These are phyloP conservation scores for Pteropus rufus DNA, from an alignment of 2,797 vertebrate genomes.

Conservation along the genomic window DNA sequence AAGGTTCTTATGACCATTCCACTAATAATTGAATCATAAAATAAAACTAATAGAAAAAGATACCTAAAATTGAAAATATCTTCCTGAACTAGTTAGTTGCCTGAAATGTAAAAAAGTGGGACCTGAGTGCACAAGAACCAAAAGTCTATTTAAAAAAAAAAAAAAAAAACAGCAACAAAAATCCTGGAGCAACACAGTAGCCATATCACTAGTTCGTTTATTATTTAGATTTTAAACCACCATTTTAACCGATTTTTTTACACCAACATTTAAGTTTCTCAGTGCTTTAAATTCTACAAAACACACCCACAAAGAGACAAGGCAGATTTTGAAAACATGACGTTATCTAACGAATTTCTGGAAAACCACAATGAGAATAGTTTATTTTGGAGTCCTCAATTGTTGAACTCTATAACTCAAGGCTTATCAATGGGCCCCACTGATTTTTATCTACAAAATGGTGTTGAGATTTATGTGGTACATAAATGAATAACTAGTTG, in stretches of 20 bases:
- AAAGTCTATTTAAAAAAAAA: background rate
- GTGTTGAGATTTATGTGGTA: conserved; percentile 16
- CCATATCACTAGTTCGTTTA: background rate
- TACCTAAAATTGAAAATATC: background rate
- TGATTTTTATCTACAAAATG: conserved; percentile 46
- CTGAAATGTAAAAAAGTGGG: background rate
- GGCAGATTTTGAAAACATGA: background rate
- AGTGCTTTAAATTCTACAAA: conserved; percentile 24
- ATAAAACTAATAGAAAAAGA: conserved; percentile 12
- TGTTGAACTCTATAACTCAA: background rate
- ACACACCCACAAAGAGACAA: background rate
- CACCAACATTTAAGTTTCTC: background rate
- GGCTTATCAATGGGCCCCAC: background rate
- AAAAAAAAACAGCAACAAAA: too few species aligned
- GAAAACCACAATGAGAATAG: background rate
- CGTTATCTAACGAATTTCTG: background rate
- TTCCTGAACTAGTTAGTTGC: conserved; percentile 21
- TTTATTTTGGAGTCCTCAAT: conserved; percentile 7
- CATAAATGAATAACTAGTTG: conserved; percentile 53
- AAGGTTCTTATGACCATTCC: background rate
- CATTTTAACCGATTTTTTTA: background rate
- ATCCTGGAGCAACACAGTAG: background rate
- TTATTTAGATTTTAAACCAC: background rate
- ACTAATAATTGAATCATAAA: conserved; percentile 44
- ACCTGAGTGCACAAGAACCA: background rate